These are phyloP conservation scores for Alviniconcha strummeri DNA, from an alignment of 2,888 invertebrate genomes.

Conservation along the genomic window DNA sequence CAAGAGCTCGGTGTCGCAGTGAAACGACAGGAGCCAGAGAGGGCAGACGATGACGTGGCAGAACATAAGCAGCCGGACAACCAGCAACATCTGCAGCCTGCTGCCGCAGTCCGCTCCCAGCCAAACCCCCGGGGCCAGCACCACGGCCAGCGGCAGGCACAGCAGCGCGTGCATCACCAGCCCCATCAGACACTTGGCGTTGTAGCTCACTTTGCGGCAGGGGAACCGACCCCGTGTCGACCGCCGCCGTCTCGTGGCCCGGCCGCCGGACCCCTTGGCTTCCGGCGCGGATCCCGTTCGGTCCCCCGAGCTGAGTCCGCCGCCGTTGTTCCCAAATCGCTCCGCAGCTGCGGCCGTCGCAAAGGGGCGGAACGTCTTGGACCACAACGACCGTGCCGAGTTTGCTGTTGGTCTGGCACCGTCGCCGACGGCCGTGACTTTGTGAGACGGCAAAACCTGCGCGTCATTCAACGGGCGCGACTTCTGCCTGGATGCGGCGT, in stretches of 20 bases:
- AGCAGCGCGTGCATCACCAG: conserved; percentile 8
- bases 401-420: too few species aligned
- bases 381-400: too few species aligned
- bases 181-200: not conserved
- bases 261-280: not conserved
- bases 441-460: too few species aligned
- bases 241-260: not conserved
- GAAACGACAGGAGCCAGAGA: conserved; percentile 7
- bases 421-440: too few species aligned
- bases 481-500: too few species aligned
- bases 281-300: not conserved
- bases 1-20: too few species aligned
- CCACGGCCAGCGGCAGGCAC: conserved; percentile 14
- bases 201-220: not conserved
- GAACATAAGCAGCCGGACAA: conserved; percentile 17
- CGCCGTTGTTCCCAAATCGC: too few species aligned
- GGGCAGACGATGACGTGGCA: conserved; percentile 20
- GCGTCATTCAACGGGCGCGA: too few species aligned
- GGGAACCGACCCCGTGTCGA: not conserved
- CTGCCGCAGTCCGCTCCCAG: not conserved
- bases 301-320: not conserved
- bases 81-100: not conserved
- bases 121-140: conserved; percentile 10
- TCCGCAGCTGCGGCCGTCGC: too few species aligned
- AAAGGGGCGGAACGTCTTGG: too few species aligned